Evolutionary conservation across 2,113 vertebrate species (phyloP), one percentile per base, ranked within the genome.

Genomic region (Sylvietta virens): DNA sequence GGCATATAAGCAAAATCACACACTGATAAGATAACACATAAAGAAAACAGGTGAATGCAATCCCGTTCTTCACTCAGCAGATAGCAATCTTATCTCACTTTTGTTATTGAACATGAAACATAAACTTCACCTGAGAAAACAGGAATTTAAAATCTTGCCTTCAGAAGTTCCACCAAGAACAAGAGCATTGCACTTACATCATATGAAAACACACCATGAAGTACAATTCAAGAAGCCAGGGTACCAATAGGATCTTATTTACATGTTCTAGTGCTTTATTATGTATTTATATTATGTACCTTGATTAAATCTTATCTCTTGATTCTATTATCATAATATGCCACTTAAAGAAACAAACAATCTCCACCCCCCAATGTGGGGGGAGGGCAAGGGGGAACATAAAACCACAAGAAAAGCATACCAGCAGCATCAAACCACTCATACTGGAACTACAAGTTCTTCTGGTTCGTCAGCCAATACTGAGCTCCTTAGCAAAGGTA

Each of bases 281-380:
- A 83, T 94, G 81, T 82, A 94, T 95, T 95, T 94, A 85, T 69
- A 69, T 58, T 87, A 89, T 45, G 60, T 82, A 93, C 56, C 47
- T 88, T 88, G 94, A 97, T 96, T 95, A 93, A 91, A 97, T 96
- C 94, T 96, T 95, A 97, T 97, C 94, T 89, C 84, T 85, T 57
- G 35, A 82, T 91, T 88, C 88, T 85, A 93, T 93, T 96, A 95
- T 62, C 88, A 95, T 95, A 96, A 95, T 87, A 95, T 33, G 64
- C 56, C 81, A 93, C 94, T 94, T 94, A 95, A 90, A 92, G 79
- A 95, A 95, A 95, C 87, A 95, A 96, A 85, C 94, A 94, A 81
- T 92, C 96, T 84, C 91, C 92, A 92, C 88, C 67, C 65, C 35
- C 15, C 71, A 85, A 26, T 16, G n/a, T 39, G 11, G 20, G 13